phyloP scores from a whole-genome alignment of 2,113 vertebrate genomes.

The Microtus richardsoni region DNA sequence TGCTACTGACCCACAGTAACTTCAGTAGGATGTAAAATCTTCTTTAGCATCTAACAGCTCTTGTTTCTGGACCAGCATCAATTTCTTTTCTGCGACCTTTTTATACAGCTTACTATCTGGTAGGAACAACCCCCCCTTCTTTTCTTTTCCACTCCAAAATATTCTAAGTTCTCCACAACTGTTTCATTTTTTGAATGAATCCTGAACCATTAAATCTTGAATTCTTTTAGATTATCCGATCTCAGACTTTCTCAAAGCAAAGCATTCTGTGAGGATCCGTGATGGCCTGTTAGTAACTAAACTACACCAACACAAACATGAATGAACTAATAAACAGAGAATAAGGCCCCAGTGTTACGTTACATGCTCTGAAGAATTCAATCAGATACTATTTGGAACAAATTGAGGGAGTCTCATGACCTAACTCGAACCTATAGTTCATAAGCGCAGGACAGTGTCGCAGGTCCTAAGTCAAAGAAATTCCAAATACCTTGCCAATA shows the following conservation, averaged over 20 bases:
- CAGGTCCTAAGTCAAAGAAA: background rate
- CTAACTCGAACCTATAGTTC: background rate
- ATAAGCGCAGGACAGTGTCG: background rate
- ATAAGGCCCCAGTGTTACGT: background rate
- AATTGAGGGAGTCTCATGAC: background rate
- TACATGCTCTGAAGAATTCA: background rate
- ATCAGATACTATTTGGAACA: background rate
- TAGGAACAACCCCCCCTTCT: background rate
- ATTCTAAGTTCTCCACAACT: background rate
- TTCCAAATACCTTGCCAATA: background rate
- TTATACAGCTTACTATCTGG: background rate
- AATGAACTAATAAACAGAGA: background rate
- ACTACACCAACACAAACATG: background rate
- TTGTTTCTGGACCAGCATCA: background rate
- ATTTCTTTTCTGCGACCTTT: background rate
- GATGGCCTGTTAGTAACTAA: background rate
- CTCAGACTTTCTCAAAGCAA: background rate
- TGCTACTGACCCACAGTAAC: background rate
- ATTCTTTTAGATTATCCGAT: background rate
- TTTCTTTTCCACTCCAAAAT: background rate
- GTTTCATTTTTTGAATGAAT: background rate
- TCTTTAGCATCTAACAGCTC: background rate
- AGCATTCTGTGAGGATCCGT: background rate
- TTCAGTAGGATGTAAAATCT: background rate
- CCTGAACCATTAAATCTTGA: background rate